phyloP scores from a whole-genome alignment of 1,140 invertebrate species.

The Drosophila hydei region DNA sequence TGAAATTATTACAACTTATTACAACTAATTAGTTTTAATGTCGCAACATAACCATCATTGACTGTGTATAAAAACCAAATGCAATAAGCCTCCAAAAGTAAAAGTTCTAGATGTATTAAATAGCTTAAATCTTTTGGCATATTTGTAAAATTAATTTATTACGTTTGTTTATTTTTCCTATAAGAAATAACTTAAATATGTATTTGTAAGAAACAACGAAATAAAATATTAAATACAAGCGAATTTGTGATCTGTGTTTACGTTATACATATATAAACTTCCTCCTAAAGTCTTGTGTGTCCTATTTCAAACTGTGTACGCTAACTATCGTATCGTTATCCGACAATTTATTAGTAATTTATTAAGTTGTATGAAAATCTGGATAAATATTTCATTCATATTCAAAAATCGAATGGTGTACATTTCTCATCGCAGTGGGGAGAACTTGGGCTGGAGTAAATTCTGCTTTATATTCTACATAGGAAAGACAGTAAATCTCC shows the following conservation, averaged over 20 bases:
- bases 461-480: too few relatives aligned
- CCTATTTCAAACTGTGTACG: too few relatives aligned
- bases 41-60: constrained; percentile 52
- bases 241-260: constrained; percentile 4
- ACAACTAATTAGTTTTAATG: constrained; percentile 62
- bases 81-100: constrained; percentile 58
- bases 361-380: too few relatives aligned
- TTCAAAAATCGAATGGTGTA: too few relatives aligned
- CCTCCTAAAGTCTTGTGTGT: too few relatives aligned
- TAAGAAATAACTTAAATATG: constrained; percentile 21
- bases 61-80: constrained; percentile 69
- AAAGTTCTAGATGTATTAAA: constrained; percentile 47
- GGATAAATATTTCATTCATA: too few relatives aligned
- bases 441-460: too few relatives aligned
- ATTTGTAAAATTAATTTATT: constrained; percentile 41
- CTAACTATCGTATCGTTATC: too few relatives aligned
- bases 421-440: too few relatives aligned
- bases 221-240: constrained; percentile 11
- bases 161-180: constrained; percentile 40
- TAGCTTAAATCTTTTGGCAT: constrained; percentile 44
- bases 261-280: too few relatives aligned
- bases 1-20: constrained; percentile 25
- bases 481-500: too few relatives aligned
- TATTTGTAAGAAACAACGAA: constrained; percentile 32
- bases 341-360: too few relatives aligned